Conservation (phyloP, 2,797 vertebrate species). For the Tinamus major region DNA sequence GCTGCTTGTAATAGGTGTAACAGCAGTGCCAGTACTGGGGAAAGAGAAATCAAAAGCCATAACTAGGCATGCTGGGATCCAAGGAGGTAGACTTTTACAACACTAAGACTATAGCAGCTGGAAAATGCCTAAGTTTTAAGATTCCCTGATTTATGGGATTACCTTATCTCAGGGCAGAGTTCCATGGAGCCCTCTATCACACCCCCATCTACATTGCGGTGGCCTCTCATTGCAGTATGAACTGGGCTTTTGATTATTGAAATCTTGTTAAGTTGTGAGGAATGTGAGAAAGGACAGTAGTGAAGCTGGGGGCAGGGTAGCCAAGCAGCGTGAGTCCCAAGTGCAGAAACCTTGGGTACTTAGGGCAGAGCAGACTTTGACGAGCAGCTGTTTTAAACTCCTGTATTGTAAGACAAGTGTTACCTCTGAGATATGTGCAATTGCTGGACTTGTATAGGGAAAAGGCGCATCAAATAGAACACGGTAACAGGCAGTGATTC, state of each 20-base stretch:
- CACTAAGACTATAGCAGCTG: neutral
- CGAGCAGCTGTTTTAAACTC: conserved; percentile 66
- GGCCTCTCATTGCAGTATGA: neutral
- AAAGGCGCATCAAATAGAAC: conserved; percentile 5
- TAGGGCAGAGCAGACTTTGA: neutral
- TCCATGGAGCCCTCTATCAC: neutral
- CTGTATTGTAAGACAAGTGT: conserved; percentile 66
- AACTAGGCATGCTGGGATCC: neutral
- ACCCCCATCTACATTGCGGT: neutral
- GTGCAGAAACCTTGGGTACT: neutral
- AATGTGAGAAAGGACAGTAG: neutral
- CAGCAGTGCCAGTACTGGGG: neutral
- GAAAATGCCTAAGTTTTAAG: neutral
- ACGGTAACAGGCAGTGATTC: conserved; percentile 12
- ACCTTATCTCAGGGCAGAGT: neutral
- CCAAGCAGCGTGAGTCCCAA: neutral
- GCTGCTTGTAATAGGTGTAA: neutral
- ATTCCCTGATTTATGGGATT: neutral
- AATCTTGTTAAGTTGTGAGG: neutral
- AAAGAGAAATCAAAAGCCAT: conserved; percentile 23
- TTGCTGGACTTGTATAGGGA: conserved; percentile 36
- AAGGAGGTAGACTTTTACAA: neutral
- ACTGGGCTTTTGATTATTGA: neutral
- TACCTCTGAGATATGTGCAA: conserved; percentile 51
- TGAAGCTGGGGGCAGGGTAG: neutral